These are phyloP conservation scores for Loris lydekkerianus DNA, from an alignment of 2,797 vertebrate species.

Conservation along the genomic window DNA sequence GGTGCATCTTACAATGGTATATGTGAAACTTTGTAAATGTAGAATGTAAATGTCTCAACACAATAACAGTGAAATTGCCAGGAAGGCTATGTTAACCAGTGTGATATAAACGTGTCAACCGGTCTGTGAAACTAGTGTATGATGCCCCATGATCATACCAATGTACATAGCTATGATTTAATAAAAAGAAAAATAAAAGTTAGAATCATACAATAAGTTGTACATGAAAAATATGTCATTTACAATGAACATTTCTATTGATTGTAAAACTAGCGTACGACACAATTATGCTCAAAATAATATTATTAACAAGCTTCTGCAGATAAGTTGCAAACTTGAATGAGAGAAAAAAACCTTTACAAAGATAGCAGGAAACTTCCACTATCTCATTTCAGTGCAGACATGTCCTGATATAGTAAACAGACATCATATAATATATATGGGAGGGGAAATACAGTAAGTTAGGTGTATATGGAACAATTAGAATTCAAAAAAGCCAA, in stretches of 20 bases:
- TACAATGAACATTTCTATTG: neutral
- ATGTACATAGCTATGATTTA: no score
- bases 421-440: neutral
- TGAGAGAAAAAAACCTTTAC: neutral
- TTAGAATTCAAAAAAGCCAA: neutral
- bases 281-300: neutral
- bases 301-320: neutral
- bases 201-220: neutral
- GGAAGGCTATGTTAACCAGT: no score
- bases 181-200: neutral
- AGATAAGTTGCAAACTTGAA: neutral
- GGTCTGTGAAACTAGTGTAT: no score
- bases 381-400: neutral
- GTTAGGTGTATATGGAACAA: neutral
- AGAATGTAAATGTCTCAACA: no score
- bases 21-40: no score
- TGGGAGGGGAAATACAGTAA: neutral
- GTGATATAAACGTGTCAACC: no score
- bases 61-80: no score
- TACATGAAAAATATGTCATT: neutral
- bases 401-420: neutral
- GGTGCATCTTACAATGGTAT: no score
- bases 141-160: no score
- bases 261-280: neutral
- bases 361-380: neutral